phyloP scores from a whole-genome alignment of 2,797 vertebrate genomes.

The Eulemur mongoz region DNA sequence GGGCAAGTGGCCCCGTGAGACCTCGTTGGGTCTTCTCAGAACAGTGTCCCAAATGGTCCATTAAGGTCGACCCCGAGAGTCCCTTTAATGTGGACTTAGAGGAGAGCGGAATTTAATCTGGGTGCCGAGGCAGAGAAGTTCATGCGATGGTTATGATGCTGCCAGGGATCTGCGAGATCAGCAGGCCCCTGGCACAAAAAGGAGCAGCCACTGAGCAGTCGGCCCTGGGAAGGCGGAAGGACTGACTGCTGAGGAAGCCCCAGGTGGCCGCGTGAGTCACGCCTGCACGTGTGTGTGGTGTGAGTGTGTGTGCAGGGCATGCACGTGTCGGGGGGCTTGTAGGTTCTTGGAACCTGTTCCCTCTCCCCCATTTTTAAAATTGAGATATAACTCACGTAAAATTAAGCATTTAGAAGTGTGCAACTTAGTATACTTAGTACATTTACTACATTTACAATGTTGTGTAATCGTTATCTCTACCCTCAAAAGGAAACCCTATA shows the following conservation, averaged over 20 bases:
- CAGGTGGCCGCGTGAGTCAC: fast-evolving
- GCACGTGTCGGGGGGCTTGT: fast-evolving
- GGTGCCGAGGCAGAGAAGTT: not conserved
- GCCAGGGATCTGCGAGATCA: not conserved
- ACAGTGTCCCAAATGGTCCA: not conserved
- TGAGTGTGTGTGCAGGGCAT: fast-evolving
- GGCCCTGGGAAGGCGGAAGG: not conserved
- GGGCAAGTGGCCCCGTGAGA: not conserved
- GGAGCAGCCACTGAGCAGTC: not conserved
- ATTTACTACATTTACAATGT: not conserved
- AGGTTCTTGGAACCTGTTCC: not conserved
- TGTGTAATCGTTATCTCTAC: not conserved
- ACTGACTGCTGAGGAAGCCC: not conserved
- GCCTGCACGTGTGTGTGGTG: fast-evolving
- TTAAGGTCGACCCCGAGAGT: not conserved
- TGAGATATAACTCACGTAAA: not conserved
- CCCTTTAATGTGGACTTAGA: not conserved
- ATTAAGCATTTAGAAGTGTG: not conserved
- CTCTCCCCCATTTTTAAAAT: not conserved
- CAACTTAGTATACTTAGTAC: not conserved
- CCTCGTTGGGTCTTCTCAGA: not conserved
- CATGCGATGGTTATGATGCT: not conserved
- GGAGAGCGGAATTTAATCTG: not conserved
- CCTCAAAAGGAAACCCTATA: not conserved
- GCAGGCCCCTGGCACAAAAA: not conserved